Evolutionary conservation across 2,797 vertebrate species (phyloP).

Genomic region (Siniperca undulata): DNA sequence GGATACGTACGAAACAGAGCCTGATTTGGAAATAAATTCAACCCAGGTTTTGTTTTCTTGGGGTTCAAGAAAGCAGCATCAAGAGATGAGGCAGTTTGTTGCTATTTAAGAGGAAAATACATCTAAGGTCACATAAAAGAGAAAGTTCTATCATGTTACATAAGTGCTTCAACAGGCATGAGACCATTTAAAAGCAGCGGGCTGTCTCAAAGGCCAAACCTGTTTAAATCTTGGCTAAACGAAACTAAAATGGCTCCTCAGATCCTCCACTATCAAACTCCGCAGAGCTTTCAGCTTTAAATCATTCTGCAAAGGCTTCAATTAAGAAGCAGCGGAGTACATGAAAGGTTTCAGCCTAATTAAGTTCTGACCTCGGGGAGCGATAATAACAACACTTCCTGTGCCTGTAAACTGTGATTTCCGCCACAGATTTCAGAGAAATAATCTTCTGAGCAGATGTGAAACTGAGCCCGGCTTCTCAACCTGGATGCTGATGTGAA

Average conservation of each 20-base stretch:
- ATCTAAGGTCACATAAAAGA: conserved; percentile 25
- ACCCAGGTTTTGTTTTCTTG: neutral
- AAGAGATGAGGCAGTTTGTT: neutral
- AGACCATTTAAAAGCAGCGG: conserved; percentile 13
- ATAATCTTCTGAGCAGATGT: conserved; percentile 47
- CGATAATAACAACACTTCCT: conserved; percentile 53
- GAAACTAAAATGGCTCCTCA: conserved; percentile 43
- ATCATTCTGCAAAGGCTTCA: conserved; percentile 58
- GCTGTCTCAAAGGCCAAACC: conserved; percentile 26
- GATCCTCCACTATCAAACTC: conserved; percentile 42
- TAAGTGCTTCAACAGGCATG: neutral
- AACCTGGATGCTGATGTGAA: neutral
- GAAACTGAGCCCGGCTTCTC: neutral
- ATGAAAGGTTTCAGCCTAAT: conserved; percentile 73
- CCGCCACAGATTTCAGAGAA: conserved; percentile 31
- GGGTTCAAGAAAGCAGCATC: no score
- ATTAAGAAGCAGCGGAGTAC: conserved; percentile 53
- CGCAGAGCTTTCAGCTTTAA: conserved; percentile 54
- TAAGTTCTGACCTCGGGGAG: conserved; percentile 64
- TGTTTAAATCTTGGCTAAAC: conserved; percentile 51
- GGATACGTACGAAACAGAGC: no score
- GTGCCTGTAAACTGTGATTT: conserved; percentile 51
- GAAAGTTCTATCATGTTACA: neutral
- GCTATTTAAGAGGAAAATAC: neutral
- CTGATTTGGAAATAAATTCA: neutral